These are phyloP conservation scores for Podargus strigoides DNA, from an alignment of 2,797 vertebrate genomes.

Conservation along the genomic window DNA sequence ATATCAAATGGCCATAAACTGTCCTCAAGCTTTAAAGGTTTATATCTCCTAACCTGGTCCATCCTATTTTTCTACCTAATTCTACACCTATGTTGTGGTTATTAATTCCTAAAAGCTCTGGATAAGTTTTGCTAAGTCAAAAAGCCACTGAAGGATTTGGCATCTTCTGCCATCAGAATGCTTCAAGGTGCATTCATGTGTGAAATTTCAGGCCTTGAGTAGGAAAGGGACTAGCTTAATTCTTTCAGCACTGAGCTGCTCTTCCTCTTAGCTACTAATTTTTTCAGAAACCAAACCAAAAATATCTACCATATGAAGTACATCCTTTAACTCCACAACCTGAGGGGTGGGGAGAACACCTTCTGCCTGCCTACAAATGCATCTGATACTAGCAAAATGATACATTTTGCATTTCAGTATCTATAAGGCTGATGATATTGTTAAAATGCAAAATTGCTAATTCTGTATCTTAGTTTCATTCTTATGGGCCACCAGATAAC, in stretches of 20 bases:
- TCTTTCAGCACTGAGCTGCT: not conserved
- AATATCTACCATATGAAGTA: not conserved
- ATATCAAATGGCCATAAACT: not conserved
- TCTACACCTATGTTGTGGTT: not conserved
- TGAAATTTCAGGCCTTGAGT: not conserved
- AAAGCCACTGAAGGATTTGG: not conserved
- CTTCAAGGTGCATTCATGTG: rapidly evolving
- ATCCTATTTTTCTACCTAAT: not conserved
- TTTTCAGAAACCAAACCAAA: not conserved
- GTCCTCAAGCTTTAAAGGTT: not conserved
- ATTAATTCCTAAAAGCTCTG: not conserved
- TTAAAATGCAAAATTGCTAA: not conserved
- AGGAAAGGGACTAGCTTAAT: not conserved
- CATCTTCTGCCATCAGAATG: not conserved
- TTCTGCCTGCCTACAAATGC: not conserved
- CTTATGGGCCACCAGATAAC: not conserved
- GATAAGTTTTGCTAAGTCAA: not conserved
- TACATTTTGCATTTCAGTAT: not conserved
- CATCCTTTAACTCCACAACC: not conserved
- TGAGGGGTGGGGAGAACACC: not conserved
- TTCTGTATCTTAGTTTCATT: not conserved
- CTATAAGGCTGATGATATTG: not conserved
- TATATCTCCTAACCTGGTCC: not conserved
- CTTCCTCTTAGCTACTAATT: not conserved
- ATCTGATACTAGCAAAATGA: not conserved